These are phyloP conservation scores for Trissolcus brochymenae DNA, from an alignment of 2,888 invertebrate species.

Conservation along the genomic window DNA sequence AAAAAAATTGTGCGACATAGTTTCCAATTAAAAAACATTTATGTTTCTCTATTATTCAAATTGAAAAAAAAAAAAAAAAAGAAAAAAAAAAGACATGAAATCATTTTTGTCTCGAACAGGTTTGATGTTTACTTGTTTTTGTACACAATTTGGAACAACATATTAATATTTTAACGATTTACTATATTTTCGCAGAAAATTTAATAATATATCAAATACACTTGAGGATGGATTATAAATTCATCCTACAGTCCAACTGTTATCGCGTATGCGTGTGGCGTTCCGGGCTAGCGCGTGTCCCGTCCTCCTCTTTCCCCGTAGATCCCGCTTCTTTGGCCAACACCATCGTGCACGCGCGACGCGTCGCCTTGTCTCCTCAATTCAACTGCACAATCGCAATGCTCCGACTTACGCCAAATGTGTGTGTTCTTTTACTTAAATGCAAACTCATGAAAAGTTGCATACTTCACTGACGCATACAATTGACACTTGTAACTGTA, in stretches of 20 bases:
- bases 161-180: conserved; percentile 19
- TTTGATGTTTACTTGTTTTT: too few species aligned
- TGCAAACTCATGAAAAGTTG: conserved; percentile 24
- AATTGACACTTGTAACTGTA: not conserved
- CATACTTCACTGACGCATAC: conserved; percentile 1
- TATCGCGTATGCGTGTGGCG: conserved; percentile 69
- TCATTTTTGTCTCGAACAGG: too few species aligned
- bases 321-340: conserved; percentile 50
- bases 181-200: conserved; percentile 29
- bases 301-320: conserved; percentile 56
- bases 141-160: conserved; percentile 10
- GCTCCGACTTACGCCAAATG: conserved; percentile 41
- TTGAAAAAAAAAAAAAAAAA: too few species aligned
- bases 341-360: conserved; percentile 57
- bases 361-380: conserved; percentile 56
- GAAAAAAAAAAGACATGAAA: too few species aligned
- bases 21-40: too few species aligned
- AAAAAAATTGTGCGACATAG: too few species aligned
- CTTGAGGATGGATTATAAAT: conserved; percentile 48
- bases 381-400: conserved; percentile 53
- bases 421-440: conserved; percentile 31
- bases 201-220: conserved; percentile 40
- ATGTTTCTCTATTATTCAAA: too few species aligned
- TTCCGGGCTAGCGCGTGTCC: conserved; percentile 70
- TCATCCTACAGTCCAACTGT: conserved; percentile 54